Evolutionary conservation across 2,888 invertebrate species (phyloP), one percentile per base, ranked within the genome.

Genomic region (Drosophila mayaguana): DNA sequence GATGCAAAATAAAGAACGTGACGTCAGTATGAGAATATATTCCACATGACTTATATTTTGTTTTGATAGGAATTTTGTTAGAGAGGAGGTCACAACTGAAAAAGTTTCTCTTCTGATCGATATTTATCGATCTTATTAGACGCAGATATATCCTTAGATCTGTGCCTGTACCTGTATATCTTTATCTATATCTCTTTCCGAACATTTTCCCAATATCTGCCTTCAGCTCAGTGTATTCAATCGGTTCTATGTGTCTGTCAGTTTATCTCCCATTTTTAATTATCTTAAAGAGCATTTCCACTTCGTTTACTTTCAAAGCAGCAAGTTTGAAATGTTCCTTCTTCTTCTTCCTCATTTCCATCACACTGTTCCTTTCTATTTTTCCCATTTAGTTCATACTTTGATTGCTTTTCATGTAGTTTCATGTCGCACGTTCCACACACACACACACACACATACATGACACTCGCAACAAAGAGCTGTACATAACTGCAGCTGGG

Each of bases 391-490:
- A 18, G 50, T 28, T 38, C 60, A 66, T 54, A 73, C 69, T 76
- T 84, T 79, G 85, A 85, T 84, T 84, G 85, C 73, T 73, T 84
- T 81, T 69, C 77, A 67, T 79, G 80, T 72, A 53, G 74, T 70
- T 61, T 66, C 63, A 69, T 67, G 71, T 75, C 45, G 65, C 56
- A 68, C 59, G 55, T 59, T 53, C 54, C 50, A 48, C 34, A 50
- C 18, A 50, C 50, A 50, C 50, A 51, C 34, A 12, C n/a, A 5
- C 32, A 22, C 46, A 46, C 48, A 48, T 25, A 25, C 9, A 16
- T 9, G 22, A 48, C 28, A 48, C 9, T 28, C 25, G n/a, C 9
- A 28, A n/a, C n/a, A 48, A n/a, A 28, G 48, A 50, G n/a, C 48
- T n/a, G 11, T 53, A n/a, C 55, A 56, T 54, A 50, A 28, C 45